Evolutionary conservation across 2,888 invertebrate genomes (phyloP).

Genomic region (Caenorhabditis virilis): DNA sequence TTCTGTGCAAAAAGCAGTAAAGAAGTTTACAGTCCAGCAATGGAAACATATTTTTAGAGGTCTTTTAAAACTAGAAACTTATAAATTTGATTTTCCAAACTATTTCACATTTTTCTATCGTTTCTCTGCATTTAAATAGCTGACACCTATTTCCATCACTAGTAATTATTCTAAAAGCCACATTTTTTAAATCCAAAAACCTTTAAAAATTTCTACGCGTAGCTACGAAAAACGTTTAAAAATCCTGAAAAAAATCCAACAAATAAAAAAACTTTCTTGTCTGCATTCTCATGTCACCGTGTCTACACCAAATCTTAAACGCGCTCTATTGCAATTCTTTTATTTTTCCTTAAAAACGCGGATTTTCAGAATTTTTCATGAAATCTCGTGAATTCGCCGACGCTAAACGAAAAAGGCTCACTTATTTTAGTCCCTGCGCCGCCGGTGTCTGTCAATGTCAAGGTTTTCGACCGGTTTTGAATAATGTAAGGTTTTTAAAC

Average conservation of each 20-base stretch:
- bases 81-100: background rate
- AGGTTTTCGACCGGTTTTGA: conserved; percentile 20
- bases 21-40: no score
- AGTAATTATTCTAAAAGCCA: no score
- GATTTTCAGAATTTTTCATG: conserved; percentile 12
- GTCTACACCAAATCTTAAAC: background rate
- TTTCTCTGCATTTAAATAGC: no score
- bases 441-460: conserved; percentile 20
- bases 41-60: no score
- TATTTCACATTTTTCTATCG: no score
- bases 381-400: conserved; percentile 15
- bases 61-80: background rate
- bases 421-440: conserved; percentile 20
- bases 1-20: no score
- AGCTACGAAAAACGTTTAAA: no score
- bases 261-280: background rate
- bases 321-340: background rate
- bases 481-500: background rate
- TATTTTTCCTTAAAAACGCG: background rate
- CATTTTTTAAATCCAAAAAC: no score
- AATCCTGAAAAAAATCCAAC: background rate
- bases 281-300: no score
- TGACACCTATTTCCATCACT: no score
- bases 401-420: conserved; percentile 11
- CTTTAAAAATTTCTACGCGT: no score